These are phyloP conservation scores for Trachythela sp. DNA, from an alignment of 64 coral and sea anemone genomes.

Conservation along the genomic window DNA sequence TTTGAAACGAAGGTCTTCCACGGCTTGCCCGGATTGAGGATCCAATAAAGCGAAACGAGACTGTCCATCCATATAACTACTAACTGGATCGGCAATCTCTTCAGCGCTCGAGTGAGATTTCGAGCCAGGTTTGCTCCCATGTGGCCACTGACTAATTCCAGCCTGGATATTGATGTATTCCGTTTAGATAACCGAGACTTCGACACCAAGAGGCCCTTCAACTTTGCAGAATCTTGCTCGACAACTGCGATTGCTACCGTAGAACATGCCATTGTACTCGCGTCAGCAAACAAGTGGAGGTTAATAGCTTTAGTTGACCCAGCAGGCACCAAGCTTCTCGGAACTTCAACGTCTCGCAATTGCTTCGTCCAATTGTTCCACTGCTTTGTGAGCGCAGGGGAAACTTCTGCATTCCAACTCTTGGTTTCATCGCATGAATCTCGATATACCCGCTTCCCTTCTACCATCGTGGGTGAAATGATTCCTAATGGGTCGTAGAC, in stretches of 20 bases:
- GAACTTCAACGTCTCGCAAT: background rate
- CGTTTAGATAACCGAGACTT: background rate
- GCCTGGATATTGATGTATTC: background rate
- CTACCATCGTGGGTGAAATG: background rate
- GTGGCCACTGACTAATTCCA: background rate
- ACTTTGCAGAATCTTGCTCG: background rate
- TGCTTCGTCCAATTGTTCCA: background rate
- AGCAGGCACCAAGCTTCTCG: background rate
- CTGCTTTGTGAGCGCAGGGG: background rate
- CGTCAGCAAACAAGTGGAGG: constrained; percentile 12
- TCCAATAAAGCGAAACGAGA: background rate
- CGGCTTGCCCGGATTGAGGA: background rate
- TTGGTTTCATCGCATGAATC: background rate
- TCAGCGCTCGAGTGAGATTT: background rate
- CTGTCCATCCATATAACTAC: constrained; percentile 19
- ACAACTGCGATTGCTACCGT: background rate
- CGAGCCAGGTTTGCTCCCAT: constrained; percentile 1
- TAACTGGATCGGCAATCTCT: background rate
- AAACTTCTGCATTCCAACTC: background rate
- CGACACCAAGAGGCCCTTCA: background rate
- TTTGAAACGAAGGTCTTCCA: constrained; percentile 1
- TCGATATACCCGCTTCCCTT: background rate
- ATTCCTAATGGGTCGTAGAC: constrained; percentile 3
- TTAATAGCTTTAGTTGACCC: background rate
- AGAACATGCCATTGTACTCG: background rate